Percentiles rank a stretch among this genome's conserved stretches.
These are phyloP conservation scores for Tetragonula clypearis DNA, from an alignment of 1,140 invertebrate genomes.

Conservation along the genomic window DNA sequence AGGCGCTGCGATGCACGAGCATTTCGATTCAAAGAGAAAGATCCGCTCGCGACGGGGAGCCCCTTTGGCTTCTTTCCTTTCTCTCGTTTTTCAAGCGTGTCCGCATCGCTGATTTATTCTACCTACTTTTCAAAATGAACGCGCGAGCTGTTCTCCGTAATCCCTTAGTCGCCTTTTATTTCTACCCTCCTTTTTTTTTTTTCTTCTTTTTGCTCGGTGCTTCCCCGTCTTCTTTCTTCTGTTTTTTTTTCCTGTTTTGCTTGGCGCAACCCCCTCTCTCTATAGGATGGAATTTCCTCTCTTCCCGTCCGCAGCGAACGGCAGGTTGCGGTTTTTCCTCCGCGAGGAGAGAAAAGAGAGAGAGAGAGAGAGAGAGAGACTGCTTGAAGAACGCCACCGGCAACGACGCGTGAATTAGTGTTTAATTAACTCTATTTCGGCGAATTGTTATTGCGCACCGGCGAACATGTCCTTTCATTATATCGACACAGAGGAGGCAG, in stretches of 20 bases:
- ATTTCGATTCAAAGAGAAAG: background rate
- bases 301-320: background rate
- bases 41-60: background rate
- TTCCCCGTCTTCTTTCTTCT: too few species aligned
- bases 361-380: background rate
- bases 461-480: slow-evolving; percentile 48
- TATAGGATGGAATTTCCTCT: background rate
- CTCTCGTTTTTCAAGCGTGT: slow-evolving; percentile 30
- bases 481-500: background rate
- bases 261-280: background rate
- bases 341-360: background rate
- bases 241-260: background rate
- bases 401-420: slow-evolving; percentile 42
- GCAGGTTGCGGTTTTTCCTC: slow-evolving; percentile 14
- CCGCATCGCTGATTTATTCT: slow-evolving; percentile 51
- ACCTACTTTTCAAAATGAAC: slow-evolving; percentile 63
- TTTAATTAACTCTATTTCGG: slow-evolving; percentile 61
- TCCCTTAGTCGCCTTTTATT: slow-evolving; percentile 12
- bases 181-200: background rate
- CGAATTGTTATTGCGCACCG: slow-evolving; percentile 50
- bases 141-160: slow-evolving; percentile 15
- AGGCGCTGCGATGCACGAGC: background rate
- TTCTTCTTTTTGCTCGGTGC: background rate
- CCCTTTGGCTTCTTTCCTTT: slow-evolving; percentile 23
- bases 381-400: slow-evolving; percentile 32